phyloP scores from a whole-genome alignment of 1,140 invertebrate genomes.

The Leguminivora glycinivorella region DNA sequence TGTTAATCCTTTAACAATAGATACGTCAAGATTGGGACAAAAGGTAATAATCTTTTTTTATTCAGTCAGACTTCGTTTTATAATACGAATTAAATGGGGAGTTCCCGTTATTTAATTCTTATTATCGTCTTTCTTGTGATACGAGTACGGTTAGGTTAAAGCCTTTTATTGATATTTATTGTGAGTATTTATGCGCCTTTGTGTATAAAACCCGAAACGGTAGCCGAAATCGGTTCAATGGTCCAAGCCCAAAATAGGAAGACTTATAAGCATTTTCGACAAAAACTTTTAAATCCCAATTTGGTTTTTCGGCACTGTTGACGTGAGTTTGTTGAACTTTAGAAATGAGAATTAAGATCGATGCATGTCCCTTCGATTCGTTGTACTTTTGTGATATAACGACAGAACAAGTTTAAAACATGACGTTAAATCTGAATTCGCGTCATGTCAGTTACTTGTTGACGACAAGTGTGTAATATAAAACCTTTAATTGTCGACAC shows the following conservation, averaged over 20 bases:
- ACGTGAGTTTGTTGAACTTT: constrained; percentile 3
- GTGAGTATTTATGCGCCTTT: constrained; percentile 17
- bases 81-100: constrained; percentile 5
- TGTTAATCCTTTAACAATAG: constrained; percentile 24
- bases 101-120: constrained; percentile 20
- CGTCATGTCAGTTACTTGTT: constrained; percentile 4
- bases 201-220: constrained; percentile 14
- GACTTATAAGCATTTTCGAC: background rate
- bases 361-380: constrained; percentile 4
- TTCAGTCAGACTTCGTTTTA: background rate
- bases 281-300: background rate
- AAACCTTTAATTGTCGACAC: background rate
- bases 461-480: background rate
- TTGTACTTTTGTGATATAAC: constrained; percentile 20
- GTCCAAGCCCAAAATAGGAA: background rate
- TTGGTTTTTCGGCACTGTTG: background rate
- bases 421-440: constrained; percentile 1
- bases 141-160: background rate
- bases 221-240: constrained; percentile 5
- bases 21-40: constrained; percentile 16
- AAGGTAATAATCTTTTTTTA: constrained; percentile 12
- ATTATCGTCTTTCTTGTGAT: constrained; percentile 6
- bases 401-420: constrained; percentile 22
- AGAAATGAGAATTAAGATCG: background rate
- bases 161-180: constrained; percentile 20